Percentiles rank a stretch among this genome's conserved stretches.
Evolutionary conservation across 2,888 invertebrate species (phyloP).

Genomic region (Baronia brevicornis): DNA sequence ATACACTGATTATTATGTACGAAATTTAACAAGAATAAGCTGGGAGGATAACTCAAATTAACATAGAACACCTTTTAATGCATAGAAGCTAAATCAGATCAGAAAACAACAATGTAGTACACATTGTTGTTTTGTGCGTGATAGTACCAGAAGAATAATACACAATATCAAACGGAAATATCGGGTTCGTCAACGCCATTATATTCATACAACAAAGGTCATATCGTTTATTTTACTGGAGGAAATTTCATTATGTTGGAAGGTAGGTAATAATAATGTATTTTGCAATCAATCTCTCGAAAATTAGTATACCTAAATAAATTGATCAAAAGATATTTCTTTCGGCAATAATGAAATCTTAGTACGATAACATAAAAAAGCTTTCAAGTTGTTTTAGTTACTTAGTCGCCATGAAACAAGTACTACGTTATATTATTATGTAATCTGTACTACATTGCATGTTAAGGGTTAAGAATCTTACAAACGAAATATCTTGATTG

Average conservation of each 20-base stretch:
- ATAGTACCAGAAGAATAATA: constrained; percentile 44
- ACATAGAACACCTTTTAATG: no score
- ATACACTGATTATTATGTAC: no score
- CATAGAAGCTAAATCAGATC: no score
- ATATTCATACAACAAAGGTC: constrained; percentile 56
- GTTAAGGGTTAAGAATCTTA: constrained; percentile 12
- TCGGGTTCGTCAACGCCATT: constrained; percentile 53
- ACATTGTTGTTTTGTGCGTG: constrained; percentile 37
- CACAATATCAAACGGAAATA: constrained; percentile 61
- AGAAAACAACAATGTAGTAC: no score
- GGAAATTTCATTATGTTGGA: constrained; percentile 29
- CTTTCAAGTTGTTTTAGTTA: no score
- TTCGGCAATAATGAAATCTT: no score
- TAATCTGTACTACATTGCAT: constrained; percentile 4
- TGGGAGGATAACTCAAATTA: no score
- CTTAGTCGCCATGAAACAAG: constrained; percentile 20
- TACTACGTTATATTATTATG: no score
- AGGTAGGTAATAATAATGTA: constrained; percentile 17
- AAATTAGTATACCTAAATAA: constrained; percentile 6
- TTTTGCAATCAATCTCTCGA: no score
- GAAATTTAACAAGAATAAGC: no score
- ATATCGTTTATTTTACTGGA: constrained; percentile 35
- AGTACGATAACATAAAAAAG: no score
- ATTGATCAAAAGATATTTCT: no score
- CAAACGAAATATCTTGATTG: constrained; percentile 8